Conservation (phyloP, 2,113 vertebrate species). For the Eudyptes chrysolophus region DNA sequence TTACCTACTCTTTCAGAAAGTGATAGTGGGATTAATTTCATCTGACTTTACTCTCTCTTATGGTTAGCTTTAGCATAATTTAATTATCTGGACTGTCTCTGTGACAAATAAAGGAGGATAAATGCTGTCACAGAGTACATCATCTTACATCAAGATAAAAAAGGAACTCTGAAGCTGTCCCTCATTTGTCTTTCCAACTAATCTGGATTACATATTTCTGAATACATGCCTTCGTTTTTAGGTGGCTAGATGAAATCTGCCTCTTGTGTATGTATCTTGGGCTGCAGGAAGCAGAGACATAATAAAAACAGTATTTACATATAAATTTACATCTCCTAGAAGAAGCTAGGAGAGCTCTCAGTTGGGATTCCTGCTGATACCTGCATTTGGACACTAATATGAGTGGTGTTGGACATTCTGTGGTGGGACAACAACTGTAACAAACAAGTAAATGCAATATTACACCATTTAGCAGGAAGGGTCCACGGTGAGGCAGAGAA, state of each 20-base stretch:
- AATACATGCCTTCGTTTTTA: neutral
- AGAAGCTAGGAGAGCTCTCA: neutral
- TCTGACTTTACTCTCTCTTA: neutral
- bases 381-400: accelerated
- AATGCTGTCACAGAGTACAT: neutral
- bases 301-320: neutral
- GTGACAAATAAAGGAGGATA: neutral
- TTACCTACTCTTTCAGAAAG: neutral
- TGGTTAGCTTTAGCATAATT: neutral
- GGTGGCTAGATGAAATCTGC: neutral
- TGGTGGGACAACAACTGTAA: neutral
- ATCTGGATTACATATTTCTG: neutral
- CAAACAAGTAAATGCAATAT: neutral
- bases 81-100: neutral
- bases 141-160: neutral
- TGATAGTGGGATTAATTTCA: neutral
- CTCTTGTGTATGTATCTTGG: neutral
- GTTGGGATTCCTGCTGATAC: neutral
- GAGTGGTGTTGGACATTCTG: neutral
- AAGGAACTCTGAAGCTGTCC: neutral
- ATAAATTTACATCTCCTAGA: neutral
- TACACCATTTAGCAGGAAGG: neutral
- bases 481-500: neutral
- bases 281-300: neutral
- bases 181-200: neutral